phyloP scores from a whole-genome alignment of 2,888 invertebrate species.

The Agrenia bidenticulata region DNA sequence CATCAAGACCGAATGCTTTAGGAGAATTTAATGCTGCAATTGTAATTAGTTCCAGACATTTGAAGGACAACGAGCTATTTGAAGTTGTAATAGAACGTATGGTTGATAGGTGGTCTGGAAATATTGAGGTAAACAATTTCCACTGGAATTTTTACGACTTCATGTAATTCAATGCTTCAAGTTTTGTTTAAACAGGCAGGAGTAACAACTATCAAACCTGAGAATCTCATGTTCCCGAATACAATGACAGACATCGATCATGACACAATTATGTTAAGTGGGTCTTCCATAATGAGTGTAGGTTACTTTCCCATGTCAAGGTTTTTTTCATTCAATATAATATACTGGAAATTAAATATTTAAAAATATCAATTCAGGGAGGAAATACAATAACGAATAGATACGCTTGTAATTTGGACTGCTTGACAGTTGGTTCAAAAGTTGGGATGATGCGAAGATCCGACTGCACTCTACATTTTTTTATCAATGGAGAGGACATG shows the following conservation, averaged over 20 bases:
- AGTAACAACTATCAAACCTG: slow-evolving; percentile 84
- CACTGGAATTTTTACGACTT: background rate
- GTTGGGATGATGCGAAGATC: slow-evolving; percentile 85
- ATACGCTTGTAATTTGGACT: slow-evolving; percentile 82
- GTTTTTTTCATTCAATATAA: background rate
- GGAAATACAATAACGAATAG: slow-evolving; percentile 80
- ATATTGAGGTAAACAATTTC: slow-evolving; percentile 76
- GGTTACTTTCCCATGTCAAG: background rate
- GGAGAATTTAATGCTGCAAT: slow-evolving; percentile 95
- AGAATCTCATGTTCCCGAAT: slow-evolving; percentile 65
- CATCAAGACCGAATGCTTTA: slow-evolving; percentile 79
- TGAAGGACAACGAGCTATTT: slow-evolving; percentile 87
- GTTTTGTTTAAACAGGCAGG: slow-evolving; percentile 60
- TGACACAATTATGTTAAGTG: slow-evolving; percentile 90
- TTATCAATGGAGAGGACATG: slow-evolving; percentile 81
- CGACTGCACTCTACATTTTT: slow-evolving; percentile 82
- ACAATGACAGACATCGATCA: slow-evolving; percentile 89
- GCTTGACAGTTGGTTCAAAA: slow-evolving; percentile 72
- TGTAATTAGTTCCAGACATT: slow-evolving; percentile 82
- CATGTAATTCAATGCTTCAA: slow-evolving; percentile 14
- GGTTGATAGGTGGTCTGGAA: slow-evolving; percentile 88
- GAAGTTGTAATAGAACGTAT: slow-evolving; percentile 86
- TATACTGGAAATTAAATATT: too few relatives aligned
- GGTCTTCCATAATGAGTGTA: slow-evolving; percentile 81
- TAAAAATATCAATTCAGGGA: slow-evolving; percentile 59